Conservation (phyloP, 2,888 invertebrate species). For the Azorinus chamasolen region DNA sequence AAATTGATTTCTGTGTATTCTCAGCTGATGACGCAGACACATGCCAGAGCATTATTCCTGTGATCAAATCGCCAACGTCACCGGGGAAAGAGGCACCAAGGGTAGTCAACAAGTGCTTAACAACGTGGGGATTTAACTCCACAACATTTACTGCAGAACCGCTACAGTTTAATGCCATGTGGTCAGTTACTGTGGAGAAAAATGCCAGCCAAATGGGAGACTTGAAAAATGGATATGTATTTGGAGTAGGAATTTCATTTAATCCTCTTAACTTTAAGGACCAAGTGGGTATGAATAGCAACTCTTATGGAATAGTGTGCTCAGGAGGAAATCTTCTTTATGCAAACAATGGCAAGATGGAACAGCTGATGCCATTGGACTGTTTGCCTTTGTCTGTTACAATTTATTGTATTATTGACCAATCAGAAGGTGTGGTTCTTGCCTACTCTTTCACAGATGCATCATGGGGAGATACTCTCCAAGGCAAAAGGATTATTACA, state of each 20-base stretch:
- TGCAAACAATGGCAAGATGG: constrained; percentile 76
- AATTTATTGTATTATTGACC: constrained; percentile 74
- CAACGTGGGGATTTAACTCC: constrained; percentile 84
- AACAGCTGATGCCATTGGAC: constrained; percentile 76
- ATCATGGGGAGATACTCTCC: constrained; percentile 75
- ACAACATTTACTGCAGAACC: constrained; percentile 83
- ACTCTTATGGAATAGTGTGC: constrained; percentile 81
- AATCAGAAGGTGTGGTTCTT: constrained; percentile 73
- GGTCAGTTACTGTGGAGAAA: constrained; percentile 82
- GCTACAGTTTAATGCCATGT: constrained; percentile 71
- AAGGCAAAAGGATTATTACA: constrained; percentile 75
- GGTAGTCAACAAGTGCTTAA: constrained; percentile 80
- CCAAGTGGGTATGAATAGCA: constrained; percentile 79
- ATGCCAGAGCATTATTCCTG: constrained; percentile 73
- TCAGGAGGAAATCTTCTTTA: constrained; percentile 75
- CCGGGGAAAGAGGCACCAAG: constrained; percentile 71
- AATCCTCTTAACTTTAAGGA: constrained; percentile 79
- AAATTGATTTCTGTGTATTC: too few species aligned
- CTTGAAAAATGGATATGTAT: constrained; percentile 80
- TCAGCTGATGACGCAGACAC: constrained; percentile 69
- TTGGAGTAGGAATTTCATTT: constrained; percentile 82
- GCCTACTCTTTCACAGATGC: constrained; percentile 77
- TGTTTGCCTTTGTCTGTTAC: constrained; percentile 81
- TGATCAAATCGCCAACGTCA: constrained; percentile 75
- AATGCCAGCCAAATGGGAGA: constrained; percentile 80